Conservation (phyloP, 2,888 invertebrate genomes). For the Meliscaeva auricollis region DNA sequence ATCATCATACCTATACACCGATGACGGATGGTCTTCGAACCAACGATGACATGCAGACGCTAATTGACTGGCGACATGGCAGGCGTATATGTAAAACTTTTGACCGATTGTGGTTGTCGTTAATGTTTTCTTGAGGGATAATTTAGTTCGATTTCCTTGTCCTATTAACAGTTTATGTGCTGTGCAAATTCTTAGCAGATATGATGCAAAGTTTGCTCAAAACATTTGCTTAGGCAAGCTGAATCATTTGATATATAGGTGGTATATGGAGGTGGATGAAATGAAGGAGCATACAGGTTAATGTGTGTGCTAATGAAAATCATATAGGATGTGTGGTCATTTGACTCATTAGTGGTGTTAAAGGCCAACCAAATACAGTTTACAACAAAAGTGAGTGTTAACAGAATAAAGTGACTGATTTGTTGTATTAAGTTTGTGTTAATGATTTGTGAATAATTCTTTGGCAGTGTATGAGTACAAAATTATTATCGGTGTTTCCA, state of each 20-base stretch:
- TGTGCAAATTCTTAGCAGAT: constrained; percentile 14
- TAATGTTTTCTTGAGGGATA: constrained; percentile 56
- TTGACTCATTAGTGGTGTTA: constrained; percentile 63
- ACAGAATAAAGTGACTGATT: constrained; percentile 13
- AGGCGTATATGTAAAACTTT: neutral
- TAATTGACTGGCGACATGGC: constrained; percentile 60
- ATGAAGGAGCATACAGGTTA: constrained; percentile 1
- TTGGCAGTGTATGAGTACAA: neutral
- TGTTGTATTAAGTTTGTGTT: neutral
- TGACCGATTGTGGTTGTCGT: constrained; percentile 58
- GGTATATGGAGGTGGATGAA: neutral
- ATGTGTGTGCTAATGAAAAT: constrained; percentile 43
- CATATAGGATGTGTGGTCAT: constrained; percentile 39
- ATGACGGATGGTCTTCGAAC: constrained; percentile 1
- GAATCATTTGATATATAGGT: constrained; percentile 30
- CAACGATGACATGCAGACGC: constrained; percentile 49
- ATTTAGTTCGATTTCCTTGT: constrained; percentile 60
- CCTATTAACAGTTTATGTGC: constrained; percentile 37
- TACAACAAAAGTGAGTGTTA: neutral
- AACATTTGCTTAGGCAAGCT: constrained; percentile 57
- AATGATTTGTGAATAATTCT: neutral
- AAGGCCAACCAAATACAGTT: neutral
- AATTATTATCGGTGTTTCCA: neutral
- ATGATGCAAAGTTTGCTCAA: constrained; percentile 13
- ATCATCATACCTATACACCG: neutral